Evolutionary conservation across 2,113 vertebrate species (phyloP), one percentile per base, ranked within the genome.

Genomic region (Corythoichthys haematopterus): DNA sequence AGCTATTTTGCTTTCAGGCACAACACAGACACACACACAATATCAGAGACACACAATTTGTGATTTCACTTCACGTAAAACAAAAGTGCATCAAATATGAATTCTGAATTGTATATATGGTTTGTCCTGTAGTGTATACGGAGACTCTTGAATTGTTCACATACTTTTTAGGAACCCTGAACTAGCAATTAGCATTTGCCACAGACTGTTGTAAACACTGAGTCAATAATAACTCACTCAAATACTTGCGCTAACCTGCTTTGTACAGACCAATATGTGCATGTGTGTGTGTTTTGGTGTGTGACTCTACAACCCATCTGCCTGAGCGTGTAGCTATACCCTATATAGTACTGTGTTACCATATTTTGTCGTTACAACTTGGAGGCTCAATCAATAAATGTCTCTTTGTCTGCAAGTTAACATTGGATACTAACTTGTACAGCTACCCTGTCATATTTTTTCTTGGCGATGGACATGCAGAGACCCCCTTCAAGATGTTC

Each of bases 371-470:
- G 78, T 80, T 83, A 83, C 82, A 90, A 90, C 76, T 74, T 60
- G 20, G 81, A 87, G 64, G 63, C 68, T 50, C 63, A 75, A 87
- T 86, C 87, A 80, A 90, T 87, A 83, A 86, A 86, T 89, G 85
- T 88, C 83, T 88, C 79, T 86, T 77, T 89, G 83, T 88, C 84
- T 88, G 81, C 86, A 76, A 81, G 83, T 90, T 85, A 85, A 85
- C 87, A 83, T 28, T 28, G 20, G 20, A 28, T 28, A 28, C 20
- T 28, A 88, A 87, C 78, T 52, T 52, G n/a, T 52, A 52, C n/a
- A 28, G 8, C n/a, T 8, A 2, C 15, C 1, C n/a, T 16, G 51
- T 20, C 51, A 28, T 52, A 20, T 52, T 52, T 52, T 20, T 52
- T 28, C 51, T 52, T 20, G 2, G 7, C 20, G 9, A 52, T 53